Conservation (phyloP, 2,888 invertebrate species). For the Alcis repandata region DNA sequence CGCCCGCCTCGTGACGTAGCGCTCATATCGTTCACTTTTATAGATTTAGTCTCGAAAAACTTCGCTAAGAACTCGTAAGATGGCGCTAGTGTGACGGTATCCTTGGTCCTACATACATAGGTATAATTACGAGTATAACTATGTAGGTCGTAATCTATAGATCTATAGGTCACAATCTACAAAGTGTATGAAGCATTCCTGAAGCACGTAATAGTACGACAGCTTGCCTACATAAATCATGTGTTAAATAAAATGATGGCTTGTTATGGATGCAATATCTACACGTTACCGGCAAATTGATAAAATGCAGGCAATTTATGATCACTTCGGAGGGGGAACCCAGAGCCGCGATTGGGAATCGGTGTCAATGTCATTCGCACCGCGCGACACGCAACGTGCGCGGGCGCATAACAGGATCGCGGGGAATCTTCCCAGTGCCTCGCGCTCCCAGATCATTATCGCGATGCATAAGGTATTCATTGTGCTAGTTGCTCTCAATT, state of each 20-base stretch:
- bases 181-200: not conserved
- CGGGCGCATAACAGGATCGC: not conserved
- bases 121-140: not conserved
- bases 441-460: not conserved
- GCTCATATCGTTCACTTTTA: not conserved
- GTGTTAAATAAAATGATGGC: not conserved
- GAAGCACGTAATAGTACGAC: not conserved
- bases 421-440: not conserved
- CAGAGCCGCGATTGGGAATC: not conserved
- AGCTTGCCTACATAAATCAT: not conserved
- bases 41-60: not conserved
- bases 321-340: not conserved
- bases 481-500: no score
- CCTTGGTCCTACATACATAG: not conserved
- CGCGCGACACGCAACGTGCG: not conserved
- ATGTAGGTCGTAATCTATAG: not conserved
- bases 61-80: not conserved
- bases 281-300: not conserved
- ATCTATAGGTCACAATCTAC: not conserved
- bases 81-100: conserved; percentile 1
- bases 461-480: no score
- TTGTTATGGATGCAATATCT: not conserved
- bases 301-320: conserved; percentile 1
- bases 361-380: not conserved
- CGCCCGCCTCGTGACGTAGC: no score